Conservation (phyloP, 2,888 invertebrate genomes). For the Masnerella sp. region DNA sequence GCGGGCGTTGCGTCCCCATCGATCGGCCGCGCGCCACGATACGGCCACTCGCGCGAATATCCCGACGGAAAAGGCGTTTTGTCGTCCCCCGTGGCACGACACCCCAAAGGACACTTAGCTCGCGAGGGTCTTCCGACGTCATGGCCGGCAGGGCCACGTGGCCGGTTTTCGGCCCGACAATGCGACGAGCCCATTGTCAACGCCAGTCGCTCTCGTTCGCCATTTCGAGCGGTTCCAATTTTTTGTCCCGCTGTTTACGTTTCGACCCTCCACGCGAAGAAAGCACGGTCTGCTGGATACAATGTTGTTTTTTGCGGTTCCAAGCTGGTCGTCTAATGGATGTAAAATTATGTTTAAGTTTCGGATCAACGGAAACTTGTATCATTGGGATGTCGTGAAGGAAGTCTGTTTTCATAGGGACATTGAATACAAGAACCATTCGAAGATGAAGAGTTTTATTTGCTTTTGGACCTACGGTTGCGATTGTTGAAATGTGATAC, state of each 20-base stretch:
- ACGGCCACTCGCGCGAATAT: constrained; percentile 43
- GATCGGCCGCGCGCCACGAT: constrained; percentile 45
- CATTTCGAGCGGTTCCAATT: constrained; percentile 30
- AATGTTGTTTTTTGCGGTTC: constrained; percentile 18
- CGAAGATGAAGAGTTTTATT: too few relatives aligned
- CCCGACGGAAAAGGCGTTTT: constrained; percentile 59
- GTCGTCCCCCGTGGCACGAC: constrained; percentile 33
- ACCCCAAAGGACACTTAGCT: constrained; percentile 60
- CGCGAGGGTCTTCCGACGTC: constrained; percentile 61
- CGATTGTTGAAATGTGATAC: too few relatives aligned
- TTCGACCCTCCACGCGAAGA: constrained; percentile 7
- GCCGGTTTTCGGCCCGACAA: constrained; percentile 68
- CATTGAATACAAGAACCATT: too few relatives aligned
- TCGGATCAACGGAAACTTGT: background rate
- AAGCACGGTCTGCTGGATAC: constrained; percentile 5
- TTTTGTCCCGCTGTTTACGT: constrained; percentile 41
- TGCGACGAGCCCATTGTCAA: constrained; percentile 67
- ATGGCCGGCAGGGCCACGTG: constrained; percentile 70
- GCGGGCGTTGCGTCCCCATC: constrained; percentile 66
- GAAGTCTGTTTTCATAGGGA: too few relatives aligned
- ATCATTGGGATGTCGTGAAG: background rate
- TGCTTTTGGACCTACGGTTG: too few relatives aligned
- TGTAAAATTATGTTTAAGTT: constrained; percentile 12
- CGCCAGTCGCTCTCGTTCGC: constrained; percentile 60
- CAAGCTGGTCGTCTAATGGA: constrained; percentile 9